Base-by-base conservation (phyloP, 2,113 vertebrate species). In the Malurus alboscapulatus region DNA sequence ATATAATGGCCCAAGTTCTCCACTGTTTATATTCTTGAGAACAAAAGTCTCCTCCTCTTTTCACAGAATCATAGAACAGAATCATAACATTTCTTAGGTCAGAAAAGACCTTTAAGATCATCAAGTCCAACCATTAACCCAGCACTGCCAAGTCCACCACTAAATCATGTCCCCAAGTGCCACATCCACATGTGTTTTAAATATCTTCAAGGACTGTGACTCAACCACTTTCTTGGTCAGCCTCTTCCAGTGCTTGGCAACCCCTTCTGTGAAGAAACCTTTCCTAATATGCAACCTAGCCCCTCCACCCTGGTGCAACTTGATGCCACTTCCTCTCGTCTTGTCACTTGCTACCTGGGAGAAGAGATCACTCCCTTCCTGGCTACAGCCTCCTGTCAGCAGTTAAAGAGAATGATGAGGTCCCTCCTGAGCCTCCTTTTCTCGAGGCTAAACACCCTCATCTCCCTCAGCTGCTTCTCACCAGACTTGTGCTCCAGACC, bases 351-450 rank as follows among this genome's bases (percentile, higher is more conserved):
- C 66, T 72, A 40, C 8, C 6, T 30, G 44, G 29, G 6, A 66
- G 58, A 72, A 72, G 24, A 65, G 45, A 7, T 9, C 0, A 0
- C 51, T 2, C 4, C 7, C 14, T 3, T 9, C 20, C 20, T 59
- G 29, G 17, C 20, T 22, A 8, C 38, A 27, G 0, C 1, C 24
- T 72, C 66, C 20, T 59, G 58, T 65, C 38, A 53, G 51, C 8
- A 30, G 13, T 1, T 53, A 24, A 29, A 59, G 38, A 15, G 44
- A 40, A 1, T 0, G 3, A 3, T 4, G 45, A 45, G 34, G 38
- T n/a, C 5, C 4, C 10, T 4, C 4, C 13, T 11, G 6, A 65
- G 8, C 51, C 12, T 58, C 17, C 24, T 59, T 25, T 30, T 22
- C n/a, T 78, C 26, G n/a, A 14, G n/a, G 15, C 2, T 22, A 1